Evolutionary conservation across 2,113 vertebrate species (phyloP), one percentile per base, ranked within the genome.

Genomic region (Pongo abelii): DNA sequence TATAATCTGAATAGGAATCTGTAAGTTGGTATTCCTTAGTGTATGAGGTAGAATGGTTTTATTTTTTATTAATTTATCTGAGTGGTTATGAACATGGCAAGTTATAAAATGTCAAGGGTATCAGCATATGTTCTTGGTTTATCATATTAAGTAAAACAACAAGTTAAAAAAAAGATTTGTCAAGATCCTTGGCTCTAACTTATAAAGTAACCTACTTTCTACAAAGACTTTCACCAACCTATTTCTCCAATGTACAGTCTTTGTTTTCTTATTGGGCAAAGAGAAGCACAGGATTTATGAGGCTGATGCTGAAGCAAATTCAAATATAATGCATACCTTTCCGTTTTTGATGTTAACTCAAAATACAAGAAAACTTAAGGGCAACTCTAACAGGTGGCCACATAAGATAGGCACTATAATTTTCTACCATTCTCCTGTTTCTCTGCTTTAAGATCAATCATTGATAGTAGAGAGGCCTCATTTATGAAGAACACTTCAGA

Each of bases 401-500:
- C 40, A 75, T 38, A 22, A 89, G 92, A 52, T 11, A 92, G 16
- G 6, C 52, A 67, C 2, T 59, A 0, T n/a, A 7, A 83, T 78
- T 46, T 72, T 80, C 40, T 72, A 38, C 40, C 30, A 48, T 2
- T 30, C 14, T 92, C 7, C 1, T 50, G 5, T 70, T 80, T 43
- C 40, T 16, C 13, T 94, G 40, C 2, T 50, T 84, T 93, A 32
- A 61, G 6, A 52, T 80, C 5, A 78, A 14, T 64, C 11, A 55
- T 0, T 91, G 43, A 11, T n/a, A 84, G 8, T 52, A 43, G 22
- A 64, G 23, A 80, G 6, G 10, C 0, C 17, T 64, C 17, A 64
- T 93, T 77, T 88, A 48, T 81, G 20, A 95, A 94, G 22, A 80
- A 67, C 17, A 77, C 18, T 89, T 93, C 35, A 90, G 27, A 89